phyloP scores from a whole-genome alignment of 1,140 invertebrate species.

The Lasaia peninsularis region DNA sequence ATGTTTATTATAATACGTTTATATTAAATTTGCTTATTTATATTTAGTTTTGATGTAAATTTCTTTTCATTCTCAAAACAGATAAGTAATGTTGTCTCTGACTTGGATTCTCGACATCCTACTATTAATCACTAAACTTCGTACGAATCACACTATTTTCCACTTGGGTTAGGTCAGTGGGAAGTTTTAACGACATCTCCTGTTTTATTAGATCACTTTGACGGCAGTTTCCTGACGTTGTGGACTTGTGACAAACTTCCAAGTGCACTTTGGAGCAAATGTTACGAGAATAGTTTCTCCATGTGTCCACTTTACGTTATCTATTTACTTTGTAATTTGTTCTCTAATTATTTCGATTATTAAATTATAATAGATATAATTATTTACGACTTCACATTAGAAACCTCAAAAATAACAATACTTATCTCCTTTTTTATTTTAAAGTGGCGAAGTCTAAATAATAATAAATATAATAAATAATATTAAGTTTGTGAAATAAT shows the following conservation, averaged over 20 bases:
- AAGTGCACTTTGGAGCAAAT: conserved; percentile 5
- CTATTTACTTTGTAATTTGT: not conserved
- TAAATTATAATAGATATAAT: no score
- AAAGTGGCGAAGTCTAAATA: no score
- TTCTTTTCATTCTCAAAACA: no score
- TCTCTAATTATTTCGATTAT: not conserved
- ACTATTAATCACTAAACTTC: not conserved
- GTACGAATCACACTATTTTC: not conserved
- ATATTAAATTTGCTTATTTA: no score
- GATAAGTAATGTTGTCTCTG: no score
- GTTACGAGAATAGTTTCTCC: not conserved
- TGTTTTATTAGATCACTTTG: conserved; percentile 12
- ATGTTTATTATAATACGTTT: no score
- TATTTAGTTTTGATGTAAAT: no score
- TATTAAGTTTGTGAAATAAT: no score
- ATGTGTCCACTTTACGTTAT: not conserved
- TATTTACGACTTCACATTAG: no score
- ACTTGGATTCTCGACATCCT: not conserved
- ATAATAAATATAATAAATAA: no score
- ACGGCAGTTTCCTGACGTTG: conserved; percentile 8
- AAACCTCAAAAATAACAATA: no score
- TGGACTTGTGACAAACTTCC: conserved; percentile 5
- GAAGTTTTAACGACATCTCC: conserved; percentile 11
- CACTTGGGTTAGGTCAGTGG: conserved; percentile 1
- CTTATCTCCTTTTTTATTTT: no score